These are phyloP conservation scores for Regulus satrapa DNA, from an alignment of 2,113 vertebrate species.

Conservation along the genomic window DNA sequence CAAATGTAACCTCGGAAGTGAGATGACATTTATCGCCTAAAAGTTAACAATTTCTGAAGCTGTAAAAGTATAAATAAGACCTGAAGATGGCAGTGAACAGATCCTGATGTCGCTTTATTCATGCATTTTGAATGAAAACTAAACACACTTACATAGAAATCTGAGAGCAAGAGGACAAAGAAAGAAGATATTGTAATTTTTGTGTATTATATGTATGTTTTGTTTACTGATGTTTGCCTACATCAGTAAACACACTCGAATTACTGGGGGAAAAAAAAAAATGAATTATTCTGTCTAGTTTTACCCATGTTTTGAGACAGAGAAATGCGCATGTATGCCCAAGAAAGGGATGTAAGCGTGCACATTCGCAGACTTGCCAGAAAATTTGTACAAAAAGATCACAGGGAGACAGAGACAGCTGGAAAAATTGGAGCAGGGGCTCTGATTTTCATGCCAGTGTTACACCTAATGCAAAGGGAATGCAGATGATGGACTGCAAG, in stretches of 20 bases:
- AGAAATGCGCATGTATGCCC: background rate
- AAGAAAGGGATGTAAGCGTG: conserved; percentile 32
- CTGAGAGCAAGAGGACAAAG: background rate
- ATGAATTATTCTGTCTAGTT: conserved; percentile 10
- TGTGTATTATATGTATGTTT: background rate
- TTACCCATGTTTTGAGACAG: conserved; percentile 22
- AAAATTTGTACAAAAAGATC: conserved; percentile 74
- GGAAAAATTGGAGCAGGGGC: conserved; percentile 74
- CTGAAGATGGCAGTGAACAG: conserved; percentile 50
- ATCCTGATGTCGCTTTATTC: conserved; percentile 62
- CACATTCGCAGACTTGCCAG: conserved; percentile 60
- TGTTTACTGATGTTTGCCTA: background rate
- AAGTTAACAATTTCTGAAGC: conserved; percentile 56
- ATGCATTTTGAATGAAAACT: conserved; percentile 59
- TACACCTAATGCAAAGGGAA: conserved; percentile 73
- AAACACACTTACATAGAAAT: conserved; percentile 35
- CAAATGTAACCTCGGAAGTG: conserved; percentile 16
- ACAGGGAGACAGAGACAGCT: conserved; percentile 76
- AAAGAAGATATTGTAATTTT: background rate
- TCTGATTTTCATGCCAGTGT: conserved; percentile 68
- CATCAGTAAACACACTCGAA: conserved; percentile 23
- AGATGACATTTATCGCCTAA: conserved; percentile 35
- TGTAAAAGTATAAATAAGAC: conserved; percentile 52
- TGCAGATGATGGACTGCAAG: conserved; percentile 63
- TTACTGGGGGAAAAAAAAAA: background rate